Evolutionary conservation across 2,888 invertebrate species (phyloP), one percentile per base, ranked within the genome.

Genomic region (Cryptus armator): DNA sequence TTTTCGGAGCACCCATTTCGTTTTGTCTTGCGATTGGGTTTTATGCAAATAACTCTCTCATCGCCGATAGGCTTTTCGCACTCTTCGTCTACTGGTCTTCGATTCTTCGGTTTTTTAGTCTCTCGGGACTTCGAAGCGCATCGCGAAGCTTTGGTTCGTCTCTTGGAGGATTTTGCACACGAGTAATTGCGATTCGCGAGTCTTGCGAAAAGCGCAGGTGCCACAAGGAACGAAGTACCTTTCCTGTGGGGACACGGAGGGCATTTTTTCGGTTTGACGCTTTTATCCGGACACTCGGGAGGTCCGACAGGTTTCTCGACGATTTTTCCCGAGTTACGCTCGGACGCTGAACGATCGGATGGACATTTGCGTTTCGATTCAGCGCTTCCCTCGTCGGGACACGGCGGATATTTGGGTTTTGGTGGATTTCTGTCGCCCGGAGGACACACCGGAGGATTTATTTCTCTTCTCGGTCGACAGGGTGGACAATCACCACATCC

Each of bases 401-500:
- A 71, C 56, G 56, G 43, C 12, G 71, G 51, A 53, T 51, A 71
- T 7, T 71, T 56, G 2, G 59, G 59, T n/a, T 59, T 59, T 14
- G 46, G 51, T 4, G 51, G 62, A 14, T 74, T 14, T 16, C 53
- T 62, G n/a, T 24, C 44, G 43, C 56, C 72, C 19, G 74, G 62
- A 46, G 74, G 59, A 74, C 62, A 62, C 6, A 12, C 72, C 3
- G 72, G 44, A 10, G 74, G 29, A 6, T 43, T 24, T n/a, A n/a
- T 46, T 0, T 59, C 16, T 12, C n/a, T 74, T 32, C 29, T n/a
- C 5, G 59, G 43, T 3, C 43, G 43, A 12, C 56, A 56, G 9
- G 71, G 56, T 14, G 56, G 56, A 16, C 71, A 48, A 7, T 48
- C 12, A 62, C 62, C 62, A 62, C 62, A 62, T 24, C 68, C 68